Base-by-base conservation (phyloP, 2,888 invertebrate genomes). In the Neocrepidodera transversa region DNA sequence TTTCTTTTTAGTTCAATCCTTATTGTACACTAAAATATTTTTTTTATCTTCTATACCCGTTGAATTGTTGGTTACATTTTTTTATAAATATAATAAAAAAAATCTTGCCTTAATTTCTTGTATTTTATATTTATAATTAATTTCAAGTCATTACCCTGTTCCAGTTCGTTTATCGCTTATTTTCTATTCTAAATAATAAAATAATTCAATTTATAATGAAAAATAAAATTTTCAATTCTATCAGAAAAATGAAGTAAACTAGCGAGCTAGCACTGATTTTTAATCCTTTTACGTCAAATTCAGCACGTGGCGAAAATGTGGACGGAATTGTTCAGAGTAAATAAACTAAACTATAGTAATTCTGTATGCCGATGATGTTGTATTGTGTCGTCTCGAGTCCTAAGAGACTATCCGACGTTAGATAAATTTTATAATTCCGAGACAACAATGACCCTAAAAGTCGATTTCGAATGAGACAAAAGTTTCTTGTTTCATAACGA, bases 381-480 rank as follows among this genome's bases (percentile, higher is more conserved):
- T 20, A 42, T 54, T 42, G 54, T 54, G 35, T 53, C 14, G 36
- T 10, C 35, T 23, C 26, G 42, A 45, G 13, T 47, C 54, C 54
- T 54, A 32, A 38, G 42, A 54, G 54, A 54, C 45, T 54, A 54
- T 36, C 16, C 54, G 54, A 36, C 45, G 54, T 54, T 54, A 54
- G 30, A 54, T 54, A 54, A 54, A 54, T 54, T 54, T 54, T 54
- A 54, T 54, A 54, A 45, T 45, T 26, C 26, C 6, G n/a, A 20
- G 45, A 54, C 17, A 42, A 54, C 45, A 47, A 47, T 28, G 23
- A 36, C 23, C 14, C 23, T 26, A 14, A 36, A 54, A 54, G 45
- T 45, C 54, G 45, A 45, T 54, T 53, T 54, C 11, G 26, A 10
- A 45, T 26, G 45, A 54, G 35, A 54, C 54, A 54, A 54, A 45